Percentiles rank a stretch among this genome's conserved stretches.
Evolutionary conservation across 1,140 invertebrate species (phyloP).

Genomic region (Caenorhabditis inopinata): DNA sequence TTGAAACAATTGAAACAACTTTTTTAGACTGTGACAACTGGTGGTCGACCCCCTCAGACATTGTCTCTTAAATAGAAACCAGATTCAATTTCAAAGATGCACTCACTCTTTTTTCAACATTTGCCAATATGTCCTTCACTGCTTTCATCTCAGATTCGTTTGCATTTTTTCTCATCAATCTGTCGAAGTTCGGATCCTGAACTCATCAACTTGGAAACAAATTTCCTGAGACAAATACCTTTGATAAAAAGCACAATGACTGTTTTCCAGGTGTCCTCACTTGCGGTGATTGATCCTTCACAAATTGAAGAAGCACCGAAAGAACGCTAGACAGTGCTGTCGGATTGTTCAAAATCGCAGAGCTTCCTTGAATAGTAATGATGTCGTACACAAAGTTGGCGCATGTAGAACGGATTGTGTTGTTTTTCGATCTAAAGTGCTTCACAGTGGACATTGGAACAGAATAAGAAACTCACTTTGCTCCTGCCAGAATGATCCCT

Average conservation of each 20-base stretch:
- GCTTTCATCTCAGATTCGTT: slow-evolving; percentile 15
- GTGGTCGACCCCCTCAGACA: too few species aligned
- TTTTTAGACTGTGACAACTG: too few species aligned
- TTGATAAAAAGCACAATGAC: slow-evolving; percentile 7
- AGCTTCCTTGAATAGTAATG: neutral
- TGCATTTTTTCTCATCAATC: slow-evolving; percentile 42
- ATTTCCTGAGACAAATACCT: neutral
- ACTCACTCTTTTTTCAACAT: slow-evolving; percentile 41
- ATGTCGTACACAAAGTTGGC: slow-evolving; percentile 14
- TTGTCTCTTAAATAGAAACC: too few species aligned
- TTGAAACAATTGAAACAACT: too few species aligned
- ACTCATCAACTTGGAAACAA: neutral
- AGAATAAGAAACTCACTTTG: slow-evolving; percentile 35
- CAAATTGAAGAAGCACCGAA: slow-evolving; percentile 22
- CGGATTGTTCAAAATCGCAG: slow-evolving; percentile 4
- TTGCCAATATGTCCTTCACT: slow-evolving; percentile 35
- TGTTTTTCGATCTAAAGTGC: slow-evolving; percentile 45
- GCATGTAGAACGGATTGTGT: slow-evolving; percentile 37
- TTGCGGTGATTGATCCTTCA: slow-evolving; percentile 42
- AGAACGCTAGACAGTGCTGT: neutral
- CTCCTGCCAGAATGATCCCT: slow-evolving; percentile 31
- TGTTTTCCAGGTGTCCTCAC: slow-evolving; percentile 37
- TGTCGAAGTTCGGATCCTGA: slow-evolving; percentile 39
- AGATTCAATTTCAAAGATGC: neutral
- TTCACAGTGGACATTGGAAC: too few species aligned